These are phyloP conservation scores for Clarias magur DNA, from an alignment of 2,113 vertebrate species.

Conservation along the genomic window DNA sequence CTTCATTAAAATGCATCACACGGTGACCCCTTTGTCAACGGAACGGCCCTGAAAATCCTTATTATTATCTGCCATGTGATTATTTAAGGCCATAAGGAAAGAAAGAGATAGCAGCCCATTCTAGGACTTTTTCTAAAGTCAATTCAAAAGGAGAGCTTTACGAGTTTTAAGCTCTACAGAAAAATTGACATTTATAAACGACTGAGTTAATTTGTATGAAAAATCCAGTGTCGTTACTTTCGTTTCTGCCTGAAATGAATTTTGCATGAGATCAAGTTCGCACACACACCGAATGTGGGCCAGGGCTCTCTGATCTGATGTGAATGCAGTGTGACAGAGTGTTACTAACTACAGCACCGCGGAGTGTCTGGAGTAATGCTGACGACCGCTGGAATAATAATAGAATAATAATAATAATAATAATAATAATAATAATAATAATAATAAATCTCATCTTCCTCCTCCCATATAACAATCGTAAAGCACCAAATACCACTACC, in stretches of 20 bases:
- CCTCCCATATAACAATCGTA: no score
- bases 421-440: background rate
- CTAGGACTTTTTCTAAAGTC: background rate
- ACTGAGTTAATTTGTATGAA: conserved; percentile 18
- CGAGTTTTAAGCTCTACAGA: background rate
- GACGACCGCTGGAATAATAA: background rate
- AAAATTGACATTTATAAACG: conserved; percentile 8
- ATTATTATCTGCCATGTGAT: background rate
- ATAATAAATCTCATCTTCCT: background rate
- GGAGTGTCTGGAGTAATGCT: background rate
- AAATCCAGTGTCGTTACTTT: conserved; percentile 1
- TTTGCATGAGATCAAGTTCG: conserved; percentile 18
- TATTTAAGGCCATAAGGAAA: background rate
- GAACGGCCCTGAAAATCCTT: background rate
- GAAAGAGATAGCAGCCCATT: background rate
- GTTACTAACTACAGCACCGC: background rate
- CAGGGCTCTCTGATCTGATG: conserved; percentile 10
- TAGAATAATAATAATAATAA: background rate
- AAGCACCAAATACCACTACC: no score
- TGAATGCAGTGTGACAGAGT: background rate
- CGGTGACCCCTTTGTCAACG: background rate
- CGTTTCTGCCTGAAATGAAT: conserved; percentile 5
- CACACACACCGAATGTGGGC: background rate
- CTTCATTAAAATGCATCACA: background rate
- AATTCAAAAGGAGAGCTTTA: background rate